Base-by-base conservation (phyloP, 2,888 invertebrate species). In the Smittia sp. region DNA sequence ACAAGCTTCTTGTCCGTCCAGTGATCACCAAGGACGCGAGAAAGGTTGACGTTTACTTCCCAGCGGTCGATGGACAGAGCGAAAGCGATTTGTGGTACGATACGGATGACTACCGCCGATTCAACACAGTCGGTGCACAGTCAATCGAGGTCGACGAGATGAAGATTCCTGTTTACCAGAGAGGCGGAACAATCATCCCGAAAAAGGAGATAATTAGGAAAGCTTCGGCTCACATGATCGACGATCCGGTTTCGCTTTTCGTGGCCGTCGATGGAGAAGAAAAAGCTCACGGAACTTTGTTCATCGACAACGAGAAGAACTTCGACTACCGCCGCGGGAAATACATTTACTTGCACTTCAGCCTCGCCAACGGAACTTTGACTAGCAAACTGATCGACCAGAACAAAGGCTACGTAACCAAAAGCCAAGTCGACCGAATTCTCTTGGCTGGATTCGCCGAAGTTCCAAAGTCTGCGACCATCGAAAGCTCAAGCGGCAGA, bases 161-260 rank as follows among this genome's bases (percentile, higher is more conserved):
- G 20, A 79, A 92, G 89, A 90, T 93, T 76, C 95, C 96, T 0
- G 92, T 93, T 58, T 97, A 89, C 84, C 94, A 95, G 81, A 84
- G 91, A 76, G 94, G 94, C 46, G 97, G 97, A 0, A 85, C 86
- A 0, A 91, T 97, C 24, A 84, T 97, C 20, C 89, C 96, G 0
- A 88, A 91, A 75, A 94, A 94, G 82, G 91, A 94, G 82, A 85
- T 96, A 76, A 88, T 92, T 72, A 86, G 96, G 0, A 85, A 96
- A 41, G 86, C 94, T 0, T 90, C 94, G 0, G 82, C 87, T 0
- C 85, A 94, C 0, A 94, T 91, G 88, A 87, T 86, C 3, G 84
- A 91, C 79, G 97, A 97, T 83, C 96, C 97, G 0, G 92, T 90
- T 82, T 96, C 96, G 0, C 83, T 97, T 0, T 86, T 92, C 74